These are phyloP conservation scores for Rhopalosiphum nymphaeae DNA, from an alignment of 2,888 invertebrate genomes.

Conservation along the genomic window DNA sequence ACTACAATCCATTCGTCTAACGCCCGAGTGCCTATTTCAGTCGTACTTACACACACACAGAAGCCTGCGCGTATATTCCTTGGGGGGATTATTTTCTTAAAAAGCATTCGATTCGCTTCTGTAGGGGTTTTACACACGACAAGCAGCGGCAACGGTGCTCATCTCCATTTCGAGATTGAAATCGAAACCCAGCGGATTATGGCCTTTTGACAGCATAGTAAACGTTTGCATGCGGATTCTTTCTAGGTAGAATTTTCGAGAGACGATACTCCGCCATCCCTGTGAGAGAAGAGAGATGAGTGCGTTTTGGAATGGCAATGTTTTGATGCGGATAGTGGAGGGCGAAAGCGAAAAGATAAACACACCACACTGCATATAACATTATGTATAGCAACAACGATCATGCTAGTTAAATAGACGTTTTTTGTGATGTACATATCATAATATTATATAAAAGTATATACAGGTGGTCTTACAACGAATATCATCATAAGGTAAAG, in stretches of 20 bases:
- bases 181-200: slow-evolving; percentile 60
- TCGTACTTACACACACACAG: neutral
- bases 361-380: neutral
- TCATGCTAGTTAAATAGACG: slow-evolving; percentile 14
- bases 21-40: neutral
- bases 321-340: neutral
- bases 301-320: neutral
- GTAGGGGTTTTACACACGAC: neutral
- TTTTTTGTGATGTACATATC: neutral
- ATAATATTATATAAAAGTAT: neutral
- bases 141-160: neutral
- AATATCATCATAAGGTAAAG: neutral
- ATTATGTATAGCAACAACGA: neutral
- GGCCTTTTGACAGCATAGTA: slow-evolving; percentile 57
- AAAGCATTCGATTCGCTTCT: slow-evolving; percentile 59
- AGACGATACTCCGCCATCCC: neutral
- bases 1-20: neutral
- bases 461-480: neutral
- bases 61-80: neutral
- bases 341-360: slow-evolving; percentile 40
- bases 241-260: neutral
- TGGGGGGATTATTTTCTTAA: slow-evolving; percentile 60
- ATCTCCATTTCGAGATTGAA: slow-evolving; percentile 64
- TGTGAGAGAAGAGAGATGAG: neutral
- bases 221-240: neutral